Conservation (phyloP, 2,888 invertebrate genomes). For the Cosmia trapezina region DNA sequence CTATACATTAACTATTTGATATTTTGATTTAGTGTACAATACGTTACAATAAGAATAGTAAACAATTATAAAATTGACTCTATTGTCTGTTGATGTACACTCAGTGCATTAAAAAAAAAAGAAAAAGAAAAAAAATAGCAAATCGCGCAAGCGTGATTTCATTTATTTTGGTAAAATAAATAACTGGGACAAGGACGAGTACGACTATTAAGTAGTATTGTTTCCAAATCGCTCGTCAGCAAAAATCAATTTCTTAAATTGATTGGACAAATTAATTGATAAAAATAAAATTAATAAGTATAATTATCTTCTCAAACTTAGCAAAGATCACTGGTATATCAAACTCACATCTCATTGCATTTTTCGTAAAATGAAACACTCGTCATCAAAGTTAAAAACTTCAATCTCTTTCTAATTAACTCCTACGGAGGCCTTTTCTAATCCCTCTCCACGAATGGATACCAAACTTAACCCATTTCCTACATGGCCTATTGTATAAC, state of each 20-base stretch:
- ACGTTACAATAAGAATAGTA: conserved; percentile 62
- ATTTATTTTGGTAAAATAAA: conserved; percentile 24
- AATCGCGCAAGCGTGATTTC: neutral
- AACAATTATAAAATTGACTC: conserved; percentile 66
- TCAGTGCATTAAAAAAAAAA: conserved; percentile 54
- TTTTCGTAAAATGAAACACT: too few species aligned
- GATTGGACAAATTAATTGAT: neutral
- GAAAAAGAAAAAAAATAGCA: neutral
- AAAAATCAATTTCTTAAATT: conserved; percentile 12
- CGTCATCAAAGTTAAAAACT: neutral
- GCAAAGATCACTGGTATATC: neutral
- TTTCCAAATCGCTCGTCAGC: neutral
- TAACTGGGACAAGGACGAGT: conserved; percentile 1
- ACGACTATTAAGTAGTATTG: neutral
- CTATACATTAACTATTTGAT: conserved; percentile 54
- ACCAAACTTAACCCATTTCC: neutral
- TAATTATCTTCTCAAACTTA: neutral
- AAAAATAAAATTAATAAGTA: conserved; percentile 11
- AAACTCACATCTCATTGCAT: neutral
- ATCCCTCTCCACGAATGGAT: neutral
- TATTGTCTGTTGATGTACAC: conserved; percentile 62
- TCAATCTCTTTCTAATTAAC: neutral
- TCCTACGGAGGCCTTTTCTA: neutral
- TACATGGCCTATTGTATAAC: neutral
- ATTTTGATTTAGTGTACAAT: conserved; percentile 59